Evolutionary conservation across 2,888 invertebrate genomes (phyloP).

Genomic region (Temnothorax ravouxi): DNA sequence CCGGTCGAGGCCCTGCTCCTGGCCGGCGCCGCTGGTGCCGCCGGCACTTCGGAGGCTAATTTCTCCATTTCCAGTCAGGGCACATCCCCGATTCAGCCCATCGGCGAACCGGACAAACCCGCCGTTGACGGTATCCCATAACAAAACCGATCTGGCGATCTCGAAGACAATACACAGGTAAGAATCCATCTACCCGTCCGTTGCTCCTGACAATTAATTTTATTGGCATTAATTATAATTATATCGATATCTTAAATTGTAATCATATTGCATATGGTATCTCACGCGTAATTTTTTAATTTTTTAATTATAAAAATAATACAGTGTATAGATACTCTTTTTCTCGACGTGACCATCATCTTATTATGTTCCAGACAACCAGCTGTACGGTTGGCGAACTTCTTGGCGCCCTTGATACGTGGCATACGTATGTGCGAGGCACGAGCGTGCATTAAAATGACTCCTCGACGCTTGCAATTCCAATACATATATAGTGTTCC

Average conservation of each 20-base stretch:
- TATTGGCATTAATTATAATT: constrained; percentile 31
- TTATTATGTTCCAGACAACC: constrained; percentile 86
- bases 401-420: constrained; percentile 87
- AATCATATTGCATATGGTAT: neutral
- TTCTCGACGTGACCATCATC: neutral
- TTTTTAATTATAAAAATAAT: constrained; percentile 35
- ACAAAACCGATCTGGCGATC: constrained; percentile 35
- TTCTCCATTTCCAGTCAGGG: constrained; percentile 28
- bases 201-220: constrained; percentile 19
- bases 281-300: neutral
- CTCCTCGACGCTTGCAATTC: neutral
- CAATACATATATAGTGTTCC: constrained; percentile 9
- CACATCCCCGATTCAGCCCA: neutral
- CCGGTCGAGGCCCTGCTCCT: constrained; percentile 89
- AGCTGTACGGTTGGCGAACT: constrained; percentile 87
- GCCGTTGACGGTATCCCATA: neutral
- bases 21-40: constrained; percentile 84
- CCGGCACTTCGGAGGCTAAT: too few species aligned
- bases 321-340: neutral
- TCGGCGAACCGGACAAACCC: neutral
- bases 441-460: constrained; percentile 31
- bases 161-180: constrained; percentile 47
- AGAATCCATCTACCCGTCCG: constrained; percentile 3
- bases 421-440: constrained; percentile 58
- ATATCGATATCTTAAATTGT: neutral